phyloP scores from a whole-genome alignment of 2,113 vertebrate species.

The Dipodomys stephensi region DNA sequence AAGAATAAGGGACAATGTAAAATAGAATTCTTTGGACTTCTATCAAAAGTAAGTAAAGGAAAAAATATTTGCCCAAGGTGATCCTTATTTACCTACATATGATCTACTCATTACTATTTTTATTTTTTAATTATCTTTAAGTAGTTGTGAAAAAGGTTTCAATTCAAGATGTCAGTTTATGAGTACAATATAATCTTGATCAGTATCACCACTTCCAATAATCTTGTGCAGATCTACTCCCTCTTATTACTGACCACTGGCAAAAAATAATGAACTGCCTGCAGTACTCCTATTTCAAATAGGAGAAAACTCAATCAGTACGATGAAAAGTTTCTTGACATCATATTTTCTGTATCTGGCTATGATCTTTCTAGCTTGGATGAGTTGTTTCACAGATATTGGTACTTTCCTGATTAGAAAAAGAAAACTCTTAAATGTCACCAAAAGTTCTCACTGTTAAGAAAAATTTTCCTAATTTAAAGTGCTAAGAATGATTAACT shows the following conservation, averaged over 20 bases:
- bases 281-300: background rate
- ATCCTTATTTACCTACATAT: background rate
- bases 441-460: background rate
- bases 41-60: conserved; percentile 35
- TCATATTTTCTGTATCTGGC: conserved; percentile 17
- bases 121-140: too few species aligned
- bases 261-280: background rate
- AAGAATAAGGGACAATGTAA: background rate
- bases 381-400: conserved; percentile 14
- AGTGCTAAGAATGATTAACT: conserved; percentile 28
- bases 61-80: conserved; percentile 1
- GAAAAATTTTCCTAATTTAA: conserved; percentile 30
- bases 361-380: conserved; percentile 2
- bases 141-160: too few species aligned
- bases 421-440: background rate
- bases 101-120: too few species aligned
- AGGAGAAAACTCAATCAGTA: background rate
- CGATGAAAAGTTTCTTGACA: background rate
- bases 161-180: too few species aligned
- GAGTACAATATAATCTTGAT: too few species aligned
- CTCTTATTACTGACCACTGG: background rate
- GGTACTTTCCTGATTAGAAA: background rate
- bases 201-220: too few species aligned
- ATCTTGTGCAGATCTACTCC: background rate
- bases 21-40: background rate